Evolutionary conservation across 2,797 vertebrate species (phyloP), one percentile per base, ranked within the genome.

Genomic region (Silurus aristotelis): DNA sequence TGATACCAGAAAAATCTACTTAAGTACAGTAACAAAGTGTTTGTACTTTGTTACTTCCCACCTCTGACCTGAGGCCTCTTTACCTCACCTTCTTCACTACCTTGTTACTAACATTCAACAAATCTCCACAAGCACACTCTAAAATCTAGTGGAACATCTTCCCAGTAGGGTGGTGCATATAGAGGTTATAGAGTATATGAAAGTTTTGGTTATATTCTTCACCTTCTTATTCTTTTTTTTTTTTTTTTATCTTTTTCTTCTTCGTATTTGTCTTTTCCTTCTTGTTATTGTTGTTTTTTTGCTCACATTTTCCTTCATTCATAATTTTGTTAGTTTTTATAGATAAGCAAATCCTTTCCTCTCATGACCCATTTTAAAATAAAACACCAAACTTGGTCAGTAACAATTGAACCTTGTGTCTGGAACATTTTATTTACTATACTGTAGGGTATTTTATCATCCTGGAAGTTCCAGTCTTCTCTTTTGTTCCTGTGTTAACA

Each of bases 371-470:
- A 58, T 56, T 76, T 76, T 55, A 27, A 15, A 76, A 31, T 19
- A 56, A 31, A 75, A 76, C 52, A 31, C 73, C 73, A 76, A 56
- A 76, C 52, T 76, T 58, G 73, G 73, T 55, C 71, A 52, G 48
- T 31, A 56, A 55, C n/a, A 27, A 56, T 48, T n/a, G 52, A 58
- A 14, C 31, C 63, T 27, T 64, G 80, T 71, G 56, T 61, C 43
- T 64, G 43, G 58, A 25, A 55, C 1, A 9, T 22, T 55, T 83
- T 76, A 75, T 66, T 83, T 66, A 31, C 25, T 75, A 55, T 27
- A 63, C 22, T 52, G 12, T 66, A 46, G 31, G 7, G 72, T 55
- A 73, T 83, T 76, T 76, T 75, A 75, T 76, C 71, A 22, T 20
- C 10, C 4, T 48, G n/a, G n/a, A 75, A 38, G 58, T 19, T 46